Base-by-base conservation (phyloP, 2,113 vertebrate genomes). In the Isichthys henryi region DNA sequence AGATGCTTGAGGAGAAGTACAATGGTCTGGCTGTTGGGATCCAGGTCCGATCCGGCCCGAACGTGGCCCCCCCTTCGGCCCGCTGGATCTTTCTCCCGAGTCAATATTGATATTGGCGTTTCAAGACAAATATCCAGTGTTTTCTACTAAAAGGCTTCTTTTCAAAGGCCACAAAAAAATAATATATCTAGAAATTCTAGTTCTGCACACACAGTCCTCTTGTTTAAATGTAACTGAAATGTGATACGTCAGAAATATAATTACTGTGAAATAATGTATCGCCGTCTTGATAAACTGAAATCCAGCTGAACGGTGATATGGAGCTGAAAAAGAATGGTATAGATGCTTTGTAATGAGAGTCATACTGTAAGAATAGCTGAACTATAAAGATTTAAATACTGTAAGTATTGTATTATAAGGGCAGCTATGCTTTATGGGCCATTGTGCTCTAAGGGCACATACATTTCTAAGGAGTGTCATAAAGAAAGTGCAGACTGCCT, bases 31-130 rank as follows among this genome's bases (percentile, higher is more conserved):
- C 92, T 95, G 93, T 95, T 88, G 56, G 88, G 92, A 91, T 91
- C 45, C 77, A 48, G 89, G 50, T 83, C 88, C 91, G 88, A 90
- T 90, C 58, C 49, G 90, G 85, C 39, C 23, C 89, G 90, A 91
- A 82, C 91, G 91, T 86, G 62, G 62, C 52, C 52, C 90, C 43
- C 86, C 84, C 80, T 45, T 56, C 21, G 10, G 88, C 43, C 92
- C 92, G 89, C 93, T 90, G 92, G 91, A 92, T 80, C 45, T 87
- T 88, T 89, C 91, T 89, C 91, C 90, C 91, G 92, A 87, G 95
- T 95, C 95, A 94, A 94, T 94, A 94, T 95, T 95, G 90, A 93
- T 91, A 91, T 77, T 95, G 93, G 92, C 91, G 89, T 89, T 87
- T 89, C 15, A 85, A 93, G 77, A 91, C 84, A 85, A 74, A 77